Conservation (phyloP, 2,113 vertebrate species). For the Pholis gunnellus region DNA sequence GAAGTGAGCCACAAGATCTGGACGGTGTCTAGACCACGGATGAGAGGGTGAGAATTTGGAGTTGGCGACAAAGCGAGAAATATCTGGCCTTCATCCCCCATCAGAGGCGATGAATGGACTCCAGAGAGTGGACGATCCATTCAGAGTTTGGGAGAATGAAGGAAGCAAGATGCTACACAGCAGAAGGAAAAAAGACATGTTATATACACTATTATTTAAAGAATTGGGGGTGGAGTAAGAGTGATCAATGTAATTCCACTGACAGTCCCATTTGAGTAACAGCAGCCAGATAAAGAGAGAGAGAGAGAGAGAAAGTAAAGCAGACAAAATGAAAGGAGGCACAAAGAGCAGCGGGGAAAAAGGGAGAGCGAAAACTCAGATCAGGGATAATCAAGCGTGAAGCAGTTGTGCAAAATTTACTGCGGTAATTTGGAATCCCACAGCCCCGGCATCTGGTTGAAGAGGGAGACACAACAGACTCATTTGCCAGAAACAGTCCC, state of each 20-base stretch:
- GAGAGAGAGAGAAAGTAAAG: constrained; percentile 37
- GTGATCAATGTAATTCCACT: not conserved
- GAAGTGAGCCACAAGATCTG: constrained; percentile 37
- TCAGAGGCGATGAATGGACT: constrained; percentile 4
- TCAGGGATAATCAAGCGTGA: constrained; percentile 78
- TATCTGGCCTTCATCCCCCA: constrained; percentile 7
- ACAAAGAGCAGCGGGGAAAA: constrained; percentile 41
- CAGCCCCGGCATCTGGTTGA: constrained; percentile 63
- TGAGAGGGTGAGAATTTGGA: constrained; percentile 27
- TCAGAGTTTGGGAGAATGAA: constrained; percentile 6
- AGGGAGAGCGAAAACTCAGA: constrained; percentile 64
- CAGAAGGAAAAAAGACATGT: not conserved
- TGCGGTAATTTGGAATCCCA: constrained; percentile 78
- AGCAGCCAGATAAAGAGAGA: constrained; percentile 7
- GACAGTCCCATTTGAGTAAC: not conserved
- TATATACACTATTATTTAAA: not conserved
- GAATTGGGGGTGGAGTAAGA: not conserved
- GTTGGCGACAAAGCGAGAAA: constrained; percentile 28
- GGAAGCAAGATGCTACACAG: not conserved
- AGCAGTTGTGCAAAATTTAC: constrained; percentile 77
- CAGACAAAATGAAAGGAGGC: constrained; percentile 58
- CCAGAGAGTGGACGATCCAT: constrained; percentile 11
- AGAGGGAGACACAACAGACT: constrained; percentile 73
- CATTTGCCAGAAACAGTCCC: constrained; percentile 70
- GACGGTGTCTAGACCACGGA: constrained; percentile 36